phyloP scores from a whole-genome alignment of 2,797 vertebrate genomes.

The Emydoidea blandingii region DNA sequence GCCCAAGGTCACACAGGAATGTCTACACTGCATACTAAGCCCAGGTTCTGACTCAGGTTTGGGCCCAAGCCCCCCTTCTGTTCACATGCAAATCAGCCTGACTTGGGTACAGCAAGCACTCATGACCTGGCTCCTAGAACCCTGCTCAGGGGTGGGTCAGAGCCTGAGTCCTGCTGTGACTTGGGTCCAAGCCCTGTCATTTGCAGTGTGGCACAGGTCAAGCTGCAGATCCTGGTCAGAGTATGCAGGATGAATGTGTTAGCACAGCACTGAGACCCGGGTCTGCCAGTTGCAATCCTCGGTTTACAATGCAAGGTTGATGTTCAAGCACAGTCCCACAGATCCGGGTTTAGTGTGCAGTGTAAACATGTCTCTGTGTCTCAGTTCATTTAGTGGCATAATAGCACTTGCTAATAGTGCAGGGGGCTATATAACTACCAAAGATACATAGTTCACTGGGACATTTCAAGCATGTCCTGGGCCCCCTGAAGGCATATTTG shows the following conservation, averaged over 20 bases:
- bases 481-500: background rate
- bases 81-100: background rate
- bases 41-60: background rate
- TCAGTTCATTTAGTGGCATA: background rate
- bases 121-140: background rate
- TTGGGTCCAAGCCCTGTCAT: background rate
- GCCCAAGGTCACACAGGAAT: no score
- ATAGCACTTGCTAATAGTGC: background rate
- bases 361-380: background rate
- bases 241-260: background rate
- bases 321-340: background rate
- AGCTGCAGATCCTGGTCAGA: background rate
- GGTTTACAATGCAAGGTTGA: background rate
- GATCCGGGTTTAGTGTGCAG: background rate
- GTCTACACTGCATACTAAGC: background rate
- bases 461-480: background rate
- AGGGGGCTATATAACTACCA: background rate
- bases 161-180: background rate
- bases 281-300: background rate
- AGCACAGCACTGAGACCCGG: background rate
- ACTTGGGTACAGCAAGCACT: background rate
- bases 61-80: no score
- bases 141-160: background rate
- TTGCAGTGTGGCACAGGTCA: background rate
- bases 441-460: background rate